phyloP scores from a whole-genome alignment of 2,797 vertebrate species.

The Lates japonicus region DNA sequence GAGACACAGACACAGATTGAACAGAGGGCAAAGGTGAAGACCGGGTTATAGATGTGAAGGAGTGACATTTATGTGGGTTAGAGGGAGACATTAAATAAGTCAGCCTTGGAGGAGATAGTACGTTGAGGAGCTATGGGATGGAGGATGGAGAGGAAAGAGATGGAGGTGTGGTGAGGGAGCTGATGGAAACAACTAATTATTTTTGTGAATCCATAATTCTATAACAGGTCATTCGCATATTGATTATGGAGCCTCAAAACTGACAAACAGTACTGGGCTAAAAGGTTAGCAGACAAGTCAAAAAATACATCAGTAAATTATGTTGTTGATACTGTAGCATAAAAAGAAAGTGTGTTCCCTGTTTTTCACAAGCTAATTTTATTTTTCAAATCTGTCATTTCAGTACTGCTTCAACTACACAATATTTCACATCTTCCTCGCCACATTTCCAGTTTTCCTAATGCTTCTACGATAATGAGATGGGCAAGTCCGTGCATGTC shows the following conservation, averaged over 20 bases:
- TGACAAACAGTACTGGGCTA: background rate
- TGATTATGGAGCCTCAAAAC: background rate
- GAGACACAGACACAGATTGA: slow-evolving; percentile 7
- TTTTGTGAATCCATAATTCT: background rate
- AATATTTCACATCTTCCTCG: background rate
- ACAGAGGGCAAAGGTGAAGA: slow-evolving; percentile 42
- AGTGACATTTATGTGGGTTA: slow-evolving; percentile 10
- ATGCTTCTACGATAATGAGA: background rate
- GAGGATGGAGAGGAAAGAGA: background rate
- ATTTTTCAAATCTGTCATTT: background rate
- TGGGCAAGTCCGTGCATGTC: background rate
- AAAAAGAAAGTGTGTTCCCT: background rate
- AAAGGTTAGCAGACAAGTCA: background rate
- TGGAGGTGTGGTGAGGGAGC: background rate
- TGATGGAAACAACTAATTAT: background rate
- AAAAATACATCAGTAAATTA: background rate
- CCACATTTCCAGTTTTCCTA: background rate
- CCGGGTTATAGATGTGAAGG: slow-evolving; percentile 11
- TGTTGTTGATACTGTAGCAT: background rate
- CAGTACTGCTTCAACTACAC: too few species aligned
- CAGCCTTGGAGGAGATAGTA: background rate
- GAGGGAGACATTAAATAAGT: slow-evolving; percentile 27
- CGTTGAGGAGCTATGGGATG: slow-evolving; percentile 15
- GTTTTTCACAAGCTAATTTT: background rate
- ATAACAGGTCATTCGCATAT: background rate